Evolutionary conservation across 2,888 invertebrate species (phyloP).

Genomic region (Lithophane leautieri): DNA sequence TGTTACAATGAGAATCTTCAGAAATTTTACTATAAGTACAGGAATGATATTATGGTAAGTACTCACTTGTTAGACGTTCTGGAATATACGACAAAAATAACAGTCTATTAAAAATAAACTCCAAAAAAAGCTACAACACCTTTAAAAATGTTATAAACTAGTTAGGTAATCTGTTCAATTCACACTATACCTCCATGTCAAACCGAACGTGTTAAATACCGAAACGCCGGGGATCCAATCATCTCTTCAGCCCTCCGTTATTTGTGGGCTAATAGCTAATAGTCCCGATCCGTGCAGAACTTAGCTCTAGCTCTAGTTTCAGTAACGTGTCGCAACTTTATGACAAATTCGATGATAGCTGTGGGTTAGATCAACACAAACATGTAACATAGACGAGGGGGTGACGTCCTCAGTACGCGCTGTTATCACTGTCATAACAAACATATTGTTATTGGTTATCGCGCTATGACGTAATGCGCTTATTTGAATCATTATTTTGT

Average conservation of each 20-base stretch:
- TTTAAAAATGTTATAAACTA: slow-evolving; percentile 5
- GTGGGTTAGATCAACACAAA: slow-evolving; percentile 12
- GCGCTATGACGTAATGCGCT: slow-evolving; percentile 67
- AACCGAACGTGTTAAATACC: slow-evolving; percentile 16
- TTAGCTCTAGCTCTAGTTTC: background rate
- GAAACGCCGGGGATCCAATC: background rate
- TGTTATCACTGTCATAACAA: slow-evolving; percentile 60
- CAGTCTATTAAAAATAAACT: background rate
- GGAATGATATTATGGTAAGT: slow-evolving; percentile 17
- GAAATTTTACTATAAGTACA: background rate
- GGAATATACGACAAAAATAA: background rate
- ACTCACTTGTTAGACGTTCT: background rate
- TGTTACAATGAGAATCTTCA: background rate
- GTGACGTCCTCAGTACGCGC: slow-evolving; percentile 64
- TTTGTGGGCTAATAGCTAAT: slow-evolving; percentile 38
- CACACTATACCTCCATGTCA: background rate
- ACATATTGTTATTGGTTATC: slow-evolving; percentile 62
- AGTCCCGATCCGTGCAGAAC: background rate
- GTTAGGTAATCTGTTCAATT: background rate
- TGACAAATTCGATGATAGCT: slow-evolving; percentile 4
- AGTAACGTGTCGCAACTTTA: slow-evolving; percentile 8
- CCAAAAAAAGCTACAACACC: background rate
- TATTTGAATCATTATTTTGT: slow-evolving; percentile 65
- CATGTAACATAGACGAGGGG: slow-evolving; percentile 9
- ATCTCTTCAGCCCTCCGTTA: slow-evolving; percentile 5